Percentiles rank a stretch among this genome's conserved stretches.
Conservation (phyloP, 2,888 invertebrate species). For the Iphiclides podalirius region DNA sequence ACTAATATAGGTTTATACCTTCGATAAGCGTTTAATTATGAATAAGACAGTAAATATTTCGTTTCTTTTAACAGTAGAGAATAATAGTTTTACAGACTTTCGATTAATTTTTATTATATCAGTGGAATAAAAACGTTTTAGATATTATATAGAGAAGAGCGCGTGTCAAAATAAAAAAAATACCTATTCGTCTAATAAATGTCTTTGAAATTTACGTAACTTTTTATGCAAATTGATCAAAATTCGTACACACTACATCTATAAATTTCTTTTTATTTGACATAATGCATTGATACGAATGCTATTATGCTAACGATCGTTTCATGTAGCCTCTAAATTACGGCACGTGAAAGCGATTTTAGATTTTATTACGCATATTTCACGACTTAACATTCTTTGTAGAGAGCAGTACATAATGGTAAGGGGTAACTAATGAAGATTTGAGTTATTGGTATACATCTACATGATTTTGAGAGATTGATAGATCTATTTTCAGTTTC, state of each 20-base stretch:
- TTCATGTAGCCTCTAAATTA: slow-evolving; percentile 14
- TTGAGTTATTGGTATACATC: slow-evolving; percentile 18
- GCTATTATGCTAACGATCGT: slow-evolving; percentile 14
- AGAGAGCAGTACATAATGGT: too few species aligned
- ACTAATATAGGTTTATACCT: too few species aligned
- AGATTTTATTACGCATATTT: slow-evolving; percentile 21
- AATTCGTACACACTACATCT: not conserved
- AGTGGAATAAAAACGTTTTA: too few species aligned
- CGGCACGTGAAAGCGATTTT: slow-evolving; percentile 21
- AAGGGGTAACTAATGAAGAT: slow-evolving; percentile 23
- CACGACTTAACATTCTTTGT: slow-evolving; percentile 20
- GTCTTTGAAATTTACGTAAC: too few species aligned
- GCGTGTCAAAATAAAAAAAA: too few species aligned
- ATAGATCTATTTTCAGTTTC: slow-evolving; percentile 19
- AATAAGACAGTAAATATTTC: too few species aligned
- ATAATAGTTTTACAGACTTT: too few species aligned
- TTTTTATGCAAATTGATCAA: not conserved
- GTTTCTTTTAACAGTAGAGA: too few species aligned
- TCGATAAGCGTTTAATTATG: too few species aligned
- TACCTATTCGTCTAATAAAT: too few species aligned
- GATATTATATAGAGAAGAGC: too few species aligned
- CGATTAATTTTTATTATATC: too few species aligned
- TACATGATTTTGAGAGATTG: slow-evolving; percentile 16
- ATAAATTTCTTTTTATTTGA: slow-evolving; percentile 15
- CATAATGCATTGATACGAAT: slow-evolving; percentile 11